Evolutionary conservation across 2,113 vertebrate genomes (phyloP).

Genomic region (Amblyopsis rosae): DNA sequence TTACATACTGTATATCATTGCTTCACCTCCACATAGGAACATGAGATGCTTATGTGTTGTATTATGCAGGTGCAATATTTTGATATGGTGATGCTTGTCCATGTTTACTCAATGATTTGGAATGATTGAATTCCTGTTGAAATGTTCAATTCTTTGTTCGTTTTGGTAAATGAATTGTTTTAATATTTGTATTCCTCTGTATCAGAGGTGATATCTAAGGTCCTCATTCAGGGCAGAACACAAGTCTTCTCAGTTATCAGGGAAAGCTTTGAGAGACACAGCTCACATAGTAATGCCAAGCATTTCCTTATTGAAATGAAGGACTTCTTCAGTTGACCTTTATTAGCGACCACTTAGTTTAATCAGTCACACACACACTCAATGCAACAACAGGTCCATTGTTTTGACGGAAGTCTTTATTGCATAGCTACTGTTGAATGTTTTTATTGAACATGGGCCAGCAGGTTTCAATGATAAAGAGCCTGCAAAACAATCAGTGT

Average conservation of each 20-base stretch:
- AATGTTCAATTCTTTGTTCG: slow-evolving; percentile 7
- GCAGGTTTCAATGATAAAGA: slow-evolving; percentile 45
- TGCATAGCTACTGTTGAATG: slow-evolving; percentile 42
- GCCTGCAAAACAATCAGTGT: slow-evolving; percentile 48
- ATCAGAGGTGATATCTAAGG: slow-evolving; percentile 66
- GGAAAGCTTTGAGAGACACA: slow-evolving; percentile 45
- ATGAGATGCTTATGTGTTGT: not conserved
- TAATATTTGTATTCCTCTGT: slow-evolving; percentile 62
- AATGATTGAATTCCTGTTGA: not conserved
- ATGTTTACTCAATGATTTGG: not conserved
- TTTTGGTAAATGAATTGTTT: not conserved
- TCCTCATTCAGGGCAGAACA: slow-evolving; percentile 31
- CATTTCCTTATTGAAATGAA: slow-evolving; percentile 16
- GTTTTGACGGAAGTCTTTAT: slow-evolving; percentile 57
- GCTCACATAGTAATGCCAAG: slow-evolving; percentile 28
- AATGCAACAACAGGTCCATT: slow-evolving; percentile 29
- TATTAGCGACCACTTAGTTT: slow-evolving; percentile 21
- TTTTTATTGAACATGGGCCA: slow-evolving; percentile 60
- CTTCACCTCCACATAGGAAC: not conserved
- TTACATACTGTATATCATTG: not conserved
- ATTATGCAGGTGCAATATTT: not conserved
- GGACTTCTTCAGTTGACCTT: slow-evolving; percentile 25
- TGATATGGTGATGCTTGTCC: not conserved
- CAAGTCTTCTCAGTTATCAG: slow-evolving; percentile 25
- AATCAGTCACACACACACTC: slow-evolving; percentile 1